Evolutionary conservation across 2,888 invertebrate genomes (phyloP).

Genomic region (Agriopis marginaria): DNA sequence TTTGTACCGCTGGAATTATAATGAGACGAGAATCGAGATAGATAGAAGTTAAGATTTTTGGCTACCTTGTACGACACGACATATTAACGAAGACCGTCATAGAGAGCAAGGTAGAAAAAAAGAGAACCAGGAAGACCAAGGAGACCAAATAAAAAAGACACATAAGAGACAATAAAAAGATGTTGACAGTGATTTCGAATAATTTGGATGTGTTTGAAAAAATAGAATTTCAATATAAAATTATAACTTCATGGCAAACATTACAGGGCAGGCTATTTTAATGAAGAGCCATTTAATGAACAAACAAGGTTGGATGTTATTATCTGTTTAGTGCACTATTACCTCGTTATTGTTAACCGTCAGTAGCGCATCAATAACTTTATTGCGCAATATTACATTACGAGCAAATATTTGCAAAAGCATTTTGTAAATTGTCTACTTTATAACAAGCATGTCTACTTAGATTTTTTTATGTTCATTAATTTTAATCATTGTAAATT

Average conservation of each 20-base stretch:
- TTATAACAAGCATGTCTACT: neutral
- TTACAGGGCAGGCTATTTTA: neutral
- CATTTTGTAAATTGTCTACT: neutral
- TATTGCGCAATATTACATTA: conserved; percentile 14
- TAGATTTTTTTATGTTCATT: no score
- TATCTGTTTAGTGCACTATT: conserved; percentile 17
- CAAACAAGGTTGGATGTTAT: neutral
- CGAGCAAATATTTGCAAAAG: conserved; percentile 9
- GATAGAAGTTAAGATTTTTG: neutral
- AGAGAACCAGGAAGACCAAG: no score
- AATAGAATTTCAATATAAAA: neutral
- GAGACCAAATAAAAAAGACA: no score
- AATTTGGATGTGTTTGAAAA: no score
- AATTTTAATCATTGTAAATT: no score
- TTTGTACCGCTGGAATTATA: conserved; percentile 9
- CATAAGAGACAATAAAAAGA: no score
- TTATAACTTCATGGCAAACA: neutral
- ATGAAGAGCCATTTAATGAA: neutral
- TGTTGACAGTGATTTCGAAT: no score
- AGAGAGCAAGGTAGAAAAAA: no score
- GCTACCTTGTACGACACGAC: no score
- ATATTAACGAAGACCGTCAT: no score
- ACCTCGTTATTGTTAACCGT: conserved; percentile 18
- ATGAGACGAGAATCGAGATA: conserved; percentile 1
- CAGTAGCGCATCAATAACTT: conserved; percentile 28